Base-by-base conservation (phyloP, 92 coral and sea anemone species). In the Palythoa grandiflora region DNA sequence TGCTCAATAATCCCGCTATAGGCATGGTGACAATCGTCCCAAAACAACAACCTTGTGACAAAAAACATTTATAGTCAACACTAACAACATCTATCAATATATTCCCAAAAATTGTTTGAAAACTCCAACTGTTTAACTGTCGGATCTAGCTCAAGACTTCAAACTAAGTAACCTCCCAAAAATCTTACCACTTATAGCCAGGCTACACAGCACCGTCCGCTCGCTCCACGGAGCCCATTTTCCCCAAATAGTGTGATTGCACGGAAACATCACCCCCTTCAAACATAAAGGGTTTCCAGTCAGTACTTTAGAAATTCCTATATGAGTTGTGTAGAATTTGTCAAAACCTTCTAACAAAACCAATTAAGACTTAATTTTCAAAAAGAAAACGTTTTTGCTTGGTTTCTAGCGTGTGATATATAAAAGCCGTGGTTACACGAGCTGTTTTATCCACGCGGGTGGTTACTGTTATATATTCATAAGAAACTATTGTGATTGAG, bases 1-100 rank as follows among this genome's bases (percentile, higher is more conserved):
- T 93, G 87, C 93, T 91, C 87, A 94, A 74, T 38, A 94, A 63
- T 14, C 98, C 98, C 19, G 96, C 80, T 14, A 94, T 68, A 16
- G 98, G 98, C 98, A 94, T 94, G 3, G 96, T 94, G 1, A 91
- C 83, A 19, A 94, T 84, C 52, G 91, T 89, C 1, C 98, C 98
- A 9, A 92, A 90, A 12, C 98, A 61, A 61, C 68, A 61, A 61
- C 68, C 68, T 61, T 1, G 16, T 15, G 5, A 61, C 2, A 16
- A 2, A 17, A 61, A 61, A 61, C 7, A 17, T 14, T 14, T 61
- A 28, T 28, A 1, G 20, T 14, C 8, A 61, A 61, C 19, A 61
- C 68, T 14, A 6, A 61, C 68, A 61, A 14, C 4, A 14, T 15
- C 16, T 15, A 17, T 17, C 68, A 61, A 44, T 44, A 2, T 44